Evolutionary conservation across 2,797 vertebrate genomes (phyloP).

Genomic region (Spinus pinus): DNA sequence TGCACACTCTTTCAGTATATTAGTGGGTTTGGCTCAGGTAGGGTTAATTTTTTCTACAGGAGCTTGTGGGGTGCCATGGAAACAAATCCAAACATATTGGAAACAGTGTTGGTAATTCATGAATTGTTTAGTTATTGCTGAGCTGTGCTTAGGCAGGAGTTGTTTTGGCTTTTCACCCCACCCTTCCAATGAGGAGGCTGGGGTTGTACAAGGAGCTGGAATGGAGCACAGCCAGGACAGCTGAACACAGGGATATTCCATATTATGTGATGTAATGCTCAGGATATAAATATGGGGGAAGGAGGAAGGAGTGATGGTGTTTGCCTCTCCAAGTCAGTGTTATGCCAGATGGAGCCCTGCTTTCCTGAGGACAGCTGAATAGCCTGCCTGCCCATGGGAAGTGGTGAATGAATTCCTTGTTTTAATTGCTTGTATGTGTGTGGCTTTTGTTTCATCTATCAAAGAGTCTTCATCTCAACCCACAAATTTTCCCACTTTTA

Average conservation of each 20-base stretch:
- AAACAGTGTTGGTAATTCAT: background rate
- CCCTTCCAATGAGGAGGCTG: background rate
- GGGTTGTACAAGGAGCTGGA: background rate
- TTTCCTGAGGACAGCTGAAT: background rate
- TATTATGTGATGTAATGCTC: accelerated
- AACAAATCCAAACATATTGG: background rate
- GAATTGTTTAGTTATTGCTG: background rate
- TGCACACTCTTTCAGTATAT: background rate
- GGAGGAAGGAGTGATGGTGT: accelerated
- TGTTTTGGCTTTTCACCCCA: background rate
- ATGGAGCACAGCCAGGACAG: background rate
- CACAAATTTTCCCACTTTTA: background rate
- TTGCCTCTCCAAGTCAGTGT: background rate
- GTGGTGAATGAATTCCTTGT: background rate
- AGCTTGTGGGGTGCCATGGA: background rate
- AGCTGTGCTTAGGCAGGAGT: background rate
- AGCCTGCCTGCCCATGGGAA: background rate
- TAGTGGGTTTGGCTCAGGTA: background rate
- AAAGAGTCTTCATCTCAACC: background rate
- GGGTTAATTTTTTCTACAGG: background rate
- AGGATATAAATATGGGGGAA: background rate
- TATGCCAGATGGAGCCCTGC: accelerated
- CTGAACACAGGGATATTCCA: background rate
- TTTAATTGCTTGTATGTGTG: accelerated
- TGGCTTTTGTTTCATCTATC: background rate